Percentiles rank a stretch among this genome's conserved stretches.
phyloP scores from a whole-genome alignment of 2,797 vertebrate genomes.

The Argyrosomus regius region DNA sequence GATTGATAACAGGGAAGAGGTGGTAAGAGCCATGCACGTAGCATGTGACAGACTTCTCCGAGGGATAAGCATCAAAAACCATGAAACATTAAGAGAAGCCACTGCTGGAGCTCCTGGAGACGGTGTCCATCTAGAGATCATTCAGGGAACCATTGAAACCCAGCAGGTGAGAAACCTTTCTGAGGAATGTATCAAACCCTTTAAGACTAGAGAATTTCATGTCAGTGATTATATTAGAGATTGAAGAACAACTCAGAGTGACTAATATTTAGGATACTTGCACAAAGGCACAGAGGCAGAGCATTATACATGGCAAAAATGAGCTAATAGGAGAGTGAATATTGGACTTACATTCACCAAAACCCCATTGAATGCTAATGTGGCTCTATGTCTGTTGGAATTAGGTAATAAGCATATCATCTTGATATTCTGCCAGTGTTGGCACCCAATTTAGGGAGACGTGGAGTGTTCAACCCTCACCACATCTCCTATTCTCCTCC shows the following conservation, averaged over 20 bases:
- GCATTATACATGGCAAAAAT: too few relatives aligned
- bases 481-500: neutral
- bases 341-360: too few relatives aligned
- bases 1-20: constrained; percentile 59
- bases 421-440: neutral
- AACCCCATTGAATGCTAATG: too few relatives aligned
- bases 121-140: constrained; percentile 56
- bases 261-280: too few relatives aligned
- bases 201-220: neutral
- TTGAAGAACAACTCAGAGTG: neutral
- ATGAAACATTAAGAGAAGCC: neutral
- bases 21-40: constrained; percentile 61
- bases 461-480: neutral
- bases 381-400: too few relatives aligned
- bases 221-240: too few relatives aligned
- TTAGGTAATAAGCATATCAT: too few relatives aligned
- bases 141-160: constrained; percentile 65
- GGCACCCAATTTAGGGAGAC: neutral
- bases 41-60: constrained; percentile 60
- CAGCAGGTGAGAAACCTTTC: constrained; percentile 60
- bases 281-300: too few relatives aligned
- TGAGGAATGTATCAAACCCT: neutral
- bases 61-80: neutral
- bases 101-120: constrained; percentile 5
- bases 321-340: too few relatives aligned